A percentile compares a stretch with the other conserved stretches of the same genome.
Evolutionary conservation across 2,797 vertebrate species (phyloP).

Genomic region (Hoplostethus mediterraneus): DNA sequence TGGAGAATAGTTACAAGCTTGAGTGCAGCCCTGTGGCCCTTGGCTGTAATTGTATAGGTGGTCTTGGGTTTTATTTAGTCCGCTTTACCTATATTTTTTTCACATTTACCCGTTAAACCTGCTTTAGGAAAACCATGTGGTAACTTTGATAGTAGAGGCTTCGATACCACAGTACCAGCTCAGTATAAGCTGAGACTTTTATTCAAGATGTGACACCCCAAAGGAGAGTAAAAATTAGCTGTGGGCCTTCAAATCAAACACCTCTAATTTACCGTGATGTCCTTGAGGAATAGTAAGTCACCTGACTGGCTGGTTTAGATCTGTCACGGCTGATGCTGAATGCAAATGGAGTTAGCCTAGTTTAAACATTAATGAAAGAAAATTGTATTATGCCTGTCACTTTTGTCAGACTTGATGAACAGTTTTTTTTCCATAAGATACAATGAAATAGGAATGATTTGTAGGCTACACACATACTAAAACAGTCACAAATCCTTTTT

Average conservation of each 20-base stretch:
- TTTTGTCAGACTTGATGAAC: conserved; percentile 41
- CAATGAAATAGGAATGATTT: conserved; percentile 51
- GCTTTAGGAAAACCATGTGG: background rate
- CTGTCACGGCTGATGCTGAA: conserved; percentile 41
- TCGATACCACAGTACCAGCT: background rate
- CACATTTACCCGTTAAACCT: too few species aligned
- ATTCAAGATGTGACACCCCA: conserved; percentile 52
- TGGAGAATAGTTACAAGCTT: conserved; percentile 13
- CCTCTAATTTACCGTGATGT: conserved; percentile 66
- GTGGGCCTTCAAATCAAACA: conserved; percentile 67
- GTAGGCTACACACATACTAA: conserved; percentile 55
- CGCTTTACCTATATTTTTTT: background rate
- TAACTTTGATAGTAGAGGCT: background rate
- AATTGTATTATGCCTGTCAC: conserved; percentile 27
- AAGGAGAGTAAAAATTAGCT: conserved; percentile 57
- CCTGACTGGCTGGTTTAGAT: conserved; percentile 41
- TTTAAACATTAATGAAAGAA: conserved; percentile 45
- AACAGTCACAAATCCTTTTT: conserved; percentile 61
- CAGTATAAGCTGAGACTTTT: background rate
- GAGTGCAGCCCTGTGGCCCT: conserved; percentile 5
- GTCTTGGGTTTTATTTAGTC: background rate
- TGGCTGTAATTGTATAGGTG: too few species aligned
- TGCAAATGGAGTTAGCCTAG: conserved; percentile 33
- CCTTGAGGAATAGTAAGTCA: conserved; percentile 62
- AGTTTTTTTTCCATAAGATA: conserved; percentile 35